These are phyloP conservation scores for Drosophila subobscura DNA, from an alignment of 1,140 invertebrate species.

Conservation along the genomic window DNA sequence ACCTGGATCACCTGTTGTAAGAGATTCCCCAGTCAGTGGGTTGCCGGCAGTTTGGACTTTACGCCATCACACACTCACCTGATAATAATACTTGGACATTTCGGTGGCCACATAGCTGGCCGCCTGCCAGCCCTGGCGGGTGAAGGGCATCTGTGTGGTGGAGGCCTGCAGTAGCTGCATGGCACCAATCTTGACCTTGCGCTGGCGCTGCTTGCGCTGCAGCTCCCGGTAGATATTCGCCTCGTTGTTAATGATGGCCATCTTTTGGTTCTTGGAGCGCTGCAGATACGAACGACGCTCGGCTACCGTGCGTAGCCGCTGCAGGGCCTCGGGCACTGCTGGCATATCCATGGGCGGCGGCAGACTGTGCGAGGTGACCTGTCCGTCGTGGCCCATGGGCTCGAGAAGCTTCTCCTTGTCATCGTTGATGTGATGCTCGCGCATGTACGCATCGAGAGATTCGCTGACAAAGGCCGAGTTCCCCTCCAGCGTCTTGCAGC, in stretches of 20 bases:
- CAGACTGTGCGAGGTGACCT: slow-evolving; percentile 64
- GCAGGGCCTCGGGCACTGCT: slow-evolving; percentile 67
- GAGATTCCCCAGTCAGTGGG: no score
- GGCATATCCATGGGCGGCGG: slow-evolving; percentile 76
- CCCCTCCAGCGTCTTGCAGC: slow-evolving; percentile 44
- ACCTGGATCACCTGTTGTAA: slow-evolving; percentile 55
- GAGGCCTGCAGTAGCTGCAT: slow-evolving; percentile 61
- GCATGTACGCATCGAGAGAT: slow-evolving; percentile 69
- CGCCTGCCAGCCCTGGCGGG: slow-evolving; percentile 78
- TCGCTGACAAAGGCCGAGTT: slow-evolving; percentile 75
- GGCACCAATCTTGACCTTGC: slow-evolving; percentile 60
- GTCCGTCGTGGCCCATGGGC: slow-evolving; percentile 70
- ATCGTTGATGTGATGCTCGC: slow-evolving; percentile 56
- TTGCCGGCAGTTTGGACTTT: no score
- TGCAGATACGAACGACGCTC: slow-evolving; percentile 73
- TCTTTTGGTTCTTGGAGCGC: slow-evolving; percentile 69
- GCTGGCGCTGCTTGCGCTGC: slow-evolving; percentile 68
- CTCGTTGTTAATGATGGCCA: slow-evolving; percentile 81
- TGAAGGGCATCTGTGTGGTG: slow-evolving; percentile 66
- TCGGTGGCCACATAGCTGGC: slow-evolving; percentile 77
- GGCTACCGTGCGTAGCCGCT: slow-evolving; percentile 73
- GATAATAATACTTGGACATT: slow-evolving; percentile 72
- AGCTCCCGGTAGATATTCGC: slow-evolving; percentile 75
- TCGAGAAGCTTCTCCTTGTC: slow-evolving; percentile 57
- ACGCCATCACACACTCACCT: slow-evolving; percentile 23